Evolutionary conservation across 2,797 vertebrate species (phyloP), one percentile per base, ranked within the genome.

Genomic region (Arctocebus calabarensis): DNA sequence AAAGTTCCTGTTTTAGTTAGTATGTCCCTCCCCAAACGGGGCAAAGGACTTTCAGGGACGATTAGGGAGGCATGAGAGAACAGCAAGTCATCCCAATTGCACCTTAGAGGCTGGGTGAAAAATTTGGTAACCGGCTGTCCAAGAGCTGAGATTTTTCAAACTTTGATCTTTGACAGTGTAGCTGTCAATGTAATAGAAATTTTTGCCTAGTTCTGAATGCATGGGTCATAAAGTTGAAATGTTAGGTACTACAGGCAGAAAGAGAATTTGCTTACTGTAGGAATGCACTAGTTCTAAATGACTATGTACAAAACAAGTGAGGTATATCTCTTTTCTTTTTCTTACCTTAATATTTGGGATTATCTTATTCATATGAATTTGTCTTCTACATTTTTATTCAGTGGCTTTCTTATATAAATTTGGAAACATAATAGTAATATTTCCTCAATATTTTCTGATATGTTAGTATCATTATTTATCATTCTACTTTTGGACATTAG

Each of bases 371-470:
- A 37, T 27, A 66, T 19, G 59, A 43, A 68, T 82, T 84, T 75
- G n/a, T 71, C 62, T 20, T 59, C 32, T 78, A 27, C 4, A 64
- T 70, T 88, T 93, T 91, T 57, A 59, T 13, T 71, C 16, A 59
- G 45, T 71, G 68, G 66, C 19, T 83, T 86, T 89, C n/a, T 62
- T 71, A 37, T 37, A 84, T 19, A 91, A 77, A n/a, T 64, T 75
- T 71, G 43, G 52, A 20, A 93, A 68, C 2, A 45, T 55, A 77
- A 85, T 77, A 91, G 95, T n/a, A 82, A 73, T 66, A 78, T 37
- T 7, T 78, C 6, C 3, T 32, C 7, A 66, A 32, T 59, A 17
- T 84, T 83, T n/a, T 78, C 10, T 20, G 16, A 43, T 77, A 6
- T 23, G 34, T 84, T 40, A 48, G 12, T 61, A 13, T 59, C 32